phyloP scores from a whole-genome alignment of 2,113 vertebrate species.

The Podarcis muralis region DNA sequence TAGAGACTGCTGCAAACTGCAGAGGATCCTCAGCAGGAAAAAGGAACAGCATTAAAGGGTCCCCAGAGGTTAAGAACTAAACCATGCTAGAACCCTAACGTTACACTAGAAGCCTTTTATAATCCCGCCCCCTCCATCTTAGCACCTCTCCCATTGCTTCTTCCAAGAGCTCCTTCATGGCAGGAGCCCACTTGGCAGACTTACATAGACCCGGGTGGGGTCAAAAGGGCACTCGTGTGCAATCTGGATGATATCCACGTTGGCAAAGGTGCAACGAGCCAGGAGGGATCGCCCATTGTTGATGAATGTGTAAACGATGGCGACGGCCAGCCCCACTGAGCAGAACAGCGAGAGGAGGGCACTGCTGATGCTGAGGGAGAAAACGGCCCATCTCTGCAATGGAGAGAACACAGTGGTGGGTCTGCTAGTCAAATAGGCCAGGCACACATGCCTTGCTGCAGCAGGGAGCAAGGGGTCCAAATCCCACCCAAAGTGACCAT shows the following conservation, averaged over 20 bases:
- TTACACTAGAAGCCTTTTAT: background rate
- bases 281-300: slow-evolving; percentile 80
- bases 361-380: slow-evolving; percentile 74
- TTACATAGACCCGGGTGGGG: slow-evolving; percentile 88
- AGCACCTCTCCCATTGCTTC: too few relatives aligned
- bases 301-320: slow-evolving; percentile 78
- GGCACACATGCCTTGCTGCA: background rate
- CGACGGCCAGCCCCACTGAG: slow-evolving; percentile 76
- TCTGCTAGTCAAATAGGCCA: background rate
- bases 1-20: background rate
- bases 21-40: background rate
- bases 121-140: background rate
- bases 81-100: too few relatives aligned
- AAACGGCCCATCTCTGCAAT: slow-evolving; percentile 81
- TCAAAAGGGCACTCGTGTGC: slow-evolving; percentile 87
- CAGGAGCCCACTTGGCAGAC: fast-evolving
- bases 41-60: too few relatives aligned
- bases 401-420: background rate
- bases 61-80: too few relatives aligned
- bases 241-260: slow-evolving; percentile 66
- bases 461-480: background rate
- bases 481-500: background rate
- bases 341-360: slow-evolving; percentile 78
- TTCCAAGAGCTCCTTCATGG: too few relatives aligned
- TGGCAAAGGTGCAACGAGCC: slow-evolving; percentile 75